phyloP scores from a whole-genome alignment of 2,797 vertebrate species.

The Gallirallus australis region DNA sequence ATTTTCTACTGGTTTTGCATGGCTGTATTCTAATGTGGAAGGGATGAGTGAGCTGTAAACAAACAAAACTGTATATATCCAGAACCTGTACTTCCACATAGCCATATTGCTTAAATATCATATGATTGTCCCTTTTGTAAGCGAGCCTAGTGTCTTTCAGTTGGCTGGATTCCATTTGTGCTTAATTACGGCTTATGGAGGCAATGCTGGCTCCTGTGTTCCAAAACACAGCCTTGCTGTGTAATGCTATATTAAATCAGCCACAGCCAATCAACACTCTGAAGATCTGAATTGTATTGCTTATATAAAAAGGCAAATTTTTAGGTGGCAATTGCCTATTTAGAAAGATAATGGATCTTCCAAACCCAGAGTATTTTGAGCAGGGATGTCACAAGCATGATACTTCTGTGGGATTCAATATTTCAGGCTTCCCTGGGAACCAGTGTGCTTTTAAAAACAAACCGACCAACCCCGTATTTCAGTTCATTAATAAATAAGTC shows the following conservation, averaged over 20 bases:
- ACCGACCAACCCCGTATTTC: not conserved
- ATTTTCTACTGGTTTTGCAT: constrained; percentile 31
- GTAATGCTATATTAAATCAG: not conserved
- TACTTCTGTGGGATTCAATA: not conserved
- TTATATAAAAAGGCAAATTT: not conserved
- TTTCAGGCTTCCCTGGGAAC: not conserved
- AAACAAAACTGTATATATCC: constrained; percentile 24
- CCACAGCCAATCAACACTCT: not conserved
- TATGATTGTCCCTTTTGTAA: constrained; percentile 8
- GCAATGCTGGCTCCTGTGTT: not conserved
- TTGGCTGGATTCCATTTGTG: not conserved
- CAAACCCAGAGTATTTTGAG: not conserved
- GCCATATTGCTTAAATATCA: constrained; percentile 31
- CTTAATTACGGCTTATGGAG: not conserved
- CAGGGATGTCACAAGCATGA: not conserved
- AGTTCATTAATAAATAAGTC: not conserved
- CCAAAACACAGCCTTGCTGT: not conserved
- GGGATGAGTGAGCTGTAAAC: constrained; percentile 49
- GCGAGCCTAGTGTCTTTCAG: not conserved
- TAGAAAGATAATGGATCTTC: not conserved
- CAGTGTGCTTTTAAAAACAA: not conserved
- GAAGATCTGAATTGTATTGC: not conserved
- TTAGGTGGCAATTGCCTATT: not conserved
- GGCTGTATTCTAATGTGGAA: constrained; percentile 25
- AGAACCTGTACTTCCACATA: constrained; percentile 35